These are phyloP conservation scores for Verasper variegatus DNA, from an alignment of 2,113 vertebrate genomes.

Conservation along the genomic window DNA sequence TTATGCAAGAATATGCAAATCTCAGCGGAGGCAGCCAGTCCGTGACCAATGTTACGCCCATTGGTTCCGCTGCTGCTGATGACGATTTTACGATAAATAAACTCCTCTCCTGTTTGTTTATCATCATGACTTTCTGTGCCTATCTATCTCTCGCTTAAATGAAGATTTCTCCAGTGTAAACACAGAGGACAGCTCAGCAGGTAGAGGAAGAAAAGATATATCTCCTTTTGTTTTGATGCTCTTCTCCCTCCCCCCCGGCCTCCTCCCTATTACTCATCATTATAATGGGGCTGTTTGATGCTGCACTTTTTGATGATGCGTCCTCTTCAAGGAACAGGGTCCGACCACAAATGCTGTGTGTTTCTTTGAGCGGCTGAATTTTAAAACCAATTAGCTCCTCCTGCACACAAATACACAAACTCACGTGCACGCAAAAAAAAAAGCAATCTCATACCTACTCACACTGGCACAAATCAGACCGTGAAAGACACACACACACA, in stretches of 20 bases:
- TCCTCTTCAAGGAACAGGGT: constrained; percentile 36
- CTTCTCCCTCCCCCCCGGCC: neutral
- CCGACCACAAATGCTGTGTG: constrained; percentile 33
- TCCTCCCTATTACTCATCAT: constrained; percentile 4
- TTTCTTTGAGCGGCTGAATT: constrained; percentile 62
- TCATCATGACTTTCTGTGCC: constrained; percentile 3
- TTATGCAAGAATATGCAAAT: constrained; percentile 68
- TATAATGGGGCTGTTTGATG: constrained; percentile 58
- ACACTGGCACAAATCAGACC: constrained; percentile 35
- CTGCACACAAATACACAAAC: neutral
- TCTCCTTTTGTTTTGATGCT: constrained; percentile 11
- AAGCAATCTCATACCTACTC: constrained; percentile 2
- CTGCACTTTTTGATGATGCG: constrained; percentile 40
- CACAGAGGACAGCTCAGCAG: neutral
- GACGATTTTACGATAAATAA: constrained; percentile 48
- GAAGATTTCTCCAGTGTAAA: constrained; percentile 8
- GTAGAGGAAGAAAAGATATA: neutral
- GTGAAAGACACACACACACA: constrained; percentile 13
- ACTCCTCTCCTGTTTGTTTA: constrained; percentile 31
- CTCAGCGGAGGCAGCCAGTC: constrained; percentile 26
- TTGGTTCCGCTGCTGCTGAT: constrained; percentile 26
- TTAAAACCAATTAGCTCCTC: constrained; percentile 61
- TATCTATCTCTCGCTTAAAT: neutral
- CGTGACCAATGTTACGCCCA: constrained; percentile 50
- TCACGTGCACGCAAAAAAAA: constrained; percentile 15